Percentiles rank a stretch among this genome's conserved stretches.
phyloP scores from a whole-genome alignment of 30 jellyfish, hydroid and myxozoan species.

The Hydractinia symbiolongicarpus region DNA sequence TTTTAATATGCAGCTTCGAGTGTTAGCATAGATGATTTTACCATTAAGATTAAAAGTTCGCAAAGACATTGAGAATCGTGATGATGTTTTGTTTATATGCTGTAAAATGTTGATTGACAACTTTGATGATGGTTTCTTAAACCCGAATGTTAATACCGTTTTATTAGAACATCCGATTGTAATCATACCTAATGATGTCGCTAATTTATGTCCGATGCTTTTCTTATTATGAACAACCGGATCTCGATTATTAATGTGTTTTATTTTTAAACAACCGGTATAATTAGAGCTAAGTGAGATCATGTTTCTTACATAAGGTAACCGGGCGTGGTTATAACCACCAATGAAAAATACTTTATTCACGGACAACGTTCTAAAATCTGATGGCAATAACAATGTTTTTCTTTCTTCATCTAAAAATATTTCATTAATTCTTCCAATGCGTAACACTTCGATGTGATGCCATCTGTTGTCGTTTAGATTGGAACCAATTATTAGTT shows the following conservation, averaged over 20 bases:
- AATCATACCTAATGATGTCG: background rate
- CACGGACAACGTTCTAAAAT: slow-evolving; percentile 49
- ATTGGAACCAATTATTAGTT: slow-evolving; percentile 44
- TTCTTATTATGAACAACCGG: slow-evolving; percentile 9
- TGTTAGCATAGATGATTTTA: background rate
- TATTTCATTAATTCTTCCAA: slow-evolving; percentile 36
- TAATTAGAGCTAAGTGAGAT: slow-evolving; percentile 38
- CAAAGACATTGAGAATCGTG: background rate
- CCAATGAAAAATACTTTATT: slow-evolving; percentile 56
- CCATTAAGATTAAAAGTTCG: background rate
- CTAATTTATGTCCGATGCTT: slow-evolving; percentile 3
- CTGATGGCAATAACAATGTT: slow-evolving; percentile 21
- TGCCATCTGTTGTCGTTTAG: slow-evolving; percentile 78
- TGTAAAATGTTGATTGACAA: background rate
- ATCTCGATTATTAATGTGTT: slow-evolving; percentile 4
- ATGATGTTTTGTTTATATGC: background rate
- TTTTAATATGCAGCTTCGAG: slow-evolving; percentile 19
- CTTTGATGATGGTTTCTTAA: background rate
- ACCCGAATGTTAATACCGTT: background rate
- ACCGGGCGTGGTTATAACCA: slow-evolving; percentile 30
- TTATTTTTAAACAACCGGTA: slow-evolving; percentile 61
- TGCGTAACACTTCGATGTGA: slow-evolving; percentile 50
- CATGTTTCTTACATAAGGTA: slow-evolving; percentile 2
- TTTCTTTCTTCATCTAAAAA: slow-evolving; percentile 42
- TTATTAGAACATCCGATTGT: background rate